Conservation (phyloP, 2,888 invertebrate species). For the Ceratothoa steindachneri region DNA sequence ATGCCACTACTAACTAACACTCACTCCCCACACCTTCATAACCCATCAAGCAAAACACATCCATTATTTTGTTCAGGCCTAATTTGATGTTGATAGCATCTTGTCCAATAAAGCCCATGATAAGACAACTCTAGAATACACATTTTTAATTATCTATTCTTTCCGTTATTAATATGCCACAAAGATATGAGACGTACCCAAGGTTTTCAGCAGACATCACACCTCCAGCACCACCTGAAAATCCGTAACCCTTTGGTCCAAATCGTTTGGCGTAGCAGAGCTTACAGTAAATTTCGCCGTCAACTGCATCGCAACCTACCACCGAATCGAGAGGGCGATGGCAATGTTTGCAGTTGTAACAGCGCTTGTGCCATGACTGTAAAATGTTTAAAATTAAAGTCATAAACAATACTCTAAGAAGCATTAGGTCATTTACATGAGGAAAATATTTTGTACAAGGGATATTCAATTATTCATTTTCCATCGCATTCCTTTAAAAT, state of each 20-base stretch:
- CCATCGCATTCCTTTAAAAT: no score
- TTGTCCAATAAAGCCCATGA: no score
- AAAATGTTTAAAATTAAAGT: not conserved
- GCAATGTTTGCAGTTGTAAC: constrained; percentile 87
- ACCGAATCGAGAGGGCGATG: constrained; percentile 81
- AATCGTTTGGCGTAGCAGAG: constrained; percentile 84
- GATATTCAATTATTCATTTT: no score
- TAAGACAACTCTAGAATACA: no score
- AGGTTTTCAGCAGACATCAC: constrained; percentile 61
- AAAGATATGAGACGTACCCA: constrained; percentile 38
- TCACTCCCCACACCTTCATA: no score
- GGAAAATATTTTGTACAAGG: not conserved
- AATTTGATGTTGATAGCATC: no score
- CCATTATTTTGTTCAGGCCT: no score
- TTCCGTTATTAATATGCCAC: no score
- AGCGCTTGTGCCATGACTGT: constrained; percentile 72
- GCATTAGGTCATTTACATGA: not conserved
- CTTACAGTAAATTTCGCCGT: constrained; percentile 75
- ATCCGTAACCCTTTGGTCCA: constrained; percentile 82
- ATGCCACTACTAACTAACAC: no score
- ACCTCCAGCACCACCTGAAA: constrained; percentile 79
- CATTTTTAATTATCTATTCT: no score
- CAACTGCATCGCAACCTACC: constrained; percentile 83
- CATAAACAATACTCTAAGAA: no score
- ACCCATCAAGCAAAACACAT: no score